Evolutionary conservation across 2,113 vertebrate genomes (phyloP).

Genomic region (Monopterus albus): DNA sequence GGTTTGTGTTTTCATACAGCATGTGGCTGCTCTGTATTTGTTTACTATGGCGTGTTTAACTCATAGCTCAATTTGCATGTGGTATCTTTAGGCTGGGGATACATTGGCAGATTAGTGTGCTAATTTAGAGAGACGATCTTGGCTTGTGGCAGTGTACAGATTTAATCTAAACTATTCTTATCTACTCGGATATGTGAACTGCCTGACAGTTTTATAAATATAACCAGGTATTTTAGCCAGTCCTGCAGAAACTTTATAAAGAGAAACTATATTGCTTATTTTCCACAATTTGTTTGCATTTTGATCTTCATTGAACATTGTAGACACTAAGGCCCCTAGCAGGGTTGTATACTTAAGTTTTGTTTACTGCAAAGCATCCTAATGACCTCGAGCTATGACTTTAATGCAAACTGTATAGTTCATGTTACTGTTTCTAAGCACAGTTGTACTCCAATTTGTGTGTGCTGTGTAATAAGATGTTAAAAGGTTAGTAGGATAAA

Average conservation of each 20-base stretch:
- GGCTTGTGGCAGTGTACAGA: background rate
- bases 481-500: background rate
- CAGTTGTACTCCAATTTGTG: too few relatives aligned
- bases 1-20: constrained; percentile 13
- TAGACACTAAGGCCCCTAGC: background rate
- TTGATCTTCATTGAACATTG: background rate
- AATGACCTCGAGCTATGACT: too few relatives aligned
- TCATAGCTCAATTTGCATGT: constrained; percentile 22
- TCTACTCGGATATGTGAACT: background rate
- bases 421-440: background rate
- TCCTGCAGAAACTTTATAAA: background rate
- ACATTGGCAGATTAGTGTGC: constrained; percentile 24
- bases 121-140: constrained; percentile 1
- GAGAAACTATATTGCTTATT: too few relatives aligned
- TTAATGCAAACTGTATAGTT: too few relatives aligned
- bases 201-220: background rate
- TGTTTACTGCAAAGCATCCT: background rate
- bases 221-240: background rate
- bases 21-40: constrained; percentile 13
- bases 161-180: too few relatives aligned
- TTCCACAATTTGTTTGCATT: too few relatives aligned
- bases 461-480: background rate
- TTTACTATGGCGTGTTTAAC: background rate
- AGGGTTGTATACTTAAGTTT: background rate
- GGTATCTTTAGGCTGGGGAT: constrained; percentile 21